Percentiles rank a stretch among this genome's conserved stretches.
Evolutionary conservation across 2,113 vertebrate genomes (phyloP).

Genomic region (Caloenas nicobarica): DNA sequence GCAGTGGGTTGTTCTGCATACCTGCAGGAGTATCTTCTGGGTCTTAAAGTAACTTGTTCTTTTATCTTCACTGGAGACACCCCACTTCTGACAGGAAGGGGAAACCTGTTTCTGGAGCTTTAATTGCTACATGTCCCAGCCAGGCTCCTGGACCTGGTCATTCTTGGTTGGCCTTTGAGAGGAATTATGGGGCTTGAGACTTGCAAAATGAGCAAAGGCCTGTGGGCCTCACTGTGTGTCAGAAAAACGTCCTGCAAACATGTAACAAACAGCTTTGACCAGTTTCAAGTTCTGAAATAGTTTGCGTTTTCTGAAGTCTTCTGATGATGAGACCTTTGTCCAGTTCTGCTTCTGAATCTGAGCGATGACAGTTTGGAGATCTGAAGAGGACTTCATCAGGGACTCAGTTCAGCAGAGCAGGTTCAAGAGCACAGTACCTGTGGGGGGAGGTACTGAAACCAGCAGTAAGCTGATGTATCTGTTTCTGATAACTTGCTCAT

Average conservation of each 20-base stretch:
- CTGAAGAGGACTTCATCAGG: slow-evolving; percentile 75
- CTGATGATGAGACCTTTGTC: slow-evolving; percentile 82
- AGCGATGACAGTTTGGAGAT: slow-evolving; percentile 73
- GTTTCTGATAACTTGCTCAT: rapidly evolving
- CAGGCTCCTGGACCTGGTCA: background rate
- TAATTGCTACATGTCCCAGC: background rate
- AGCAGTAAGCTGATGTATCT: rapidly evolving
- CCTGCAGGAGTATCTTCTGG: background rate
- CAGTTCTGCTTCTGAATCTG: slow-evolving; percentile 87
- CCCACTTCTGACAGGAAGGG: background rate
- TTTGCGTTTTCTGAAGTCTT: slow-evolving; percentile 48
- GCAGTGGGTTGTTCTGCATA: background rate
- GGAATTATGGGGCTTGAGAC: background rate
- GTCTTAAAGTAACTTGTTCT: background rate
- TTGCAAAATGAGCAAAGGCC: background rate
- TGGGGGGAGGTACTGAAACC: background rate
- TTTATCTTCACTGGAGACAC: background rate
- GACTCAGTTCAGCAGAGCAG: background rate
- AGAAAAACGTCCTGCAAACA: background rate
- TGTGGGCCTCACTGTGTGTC: rapidly evolving
- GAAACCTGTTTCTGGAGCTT: background rate
- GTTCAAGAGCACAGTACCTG: rapidly evolving
- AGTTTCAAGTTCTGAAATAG: background rate
- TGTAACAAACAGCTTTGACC: background rate
- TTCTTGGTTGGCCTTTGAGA: background rate